phyloP scores from a whole-genome alignment of 1,140 invertebrate species.

The Aradophagus sp. region DNA sequence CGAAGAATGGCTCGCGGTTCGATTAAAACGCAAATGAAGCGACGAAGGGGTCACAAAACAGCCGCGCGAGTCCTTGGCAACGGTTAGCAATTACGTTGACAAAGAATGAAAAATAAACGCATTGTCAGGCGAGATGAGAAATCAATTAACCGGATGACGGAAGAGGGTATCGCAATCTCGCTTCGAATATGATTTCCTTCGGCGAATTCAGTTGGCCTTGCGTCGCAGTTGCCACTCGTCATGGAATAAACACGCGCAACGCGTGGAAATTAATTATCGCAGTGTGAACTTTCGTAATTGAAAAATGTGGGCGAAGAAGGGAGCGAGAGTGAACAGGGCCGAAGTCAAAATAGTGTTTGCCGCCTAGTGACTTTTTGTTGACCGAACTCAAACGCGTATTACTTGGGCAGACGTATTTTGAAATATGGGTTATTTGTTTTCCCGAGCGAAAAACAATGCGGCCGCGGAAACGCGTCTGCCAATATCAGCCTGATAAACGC shows the following conservation, averaged over 20 bases:
- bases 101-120: slow-evolving; percentile 38
- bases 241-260: slow-evolving; percentile 35
- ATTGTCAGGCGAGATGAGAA: slow-evolving; percentile 41
- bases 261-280: slow-evolving; percentile 42
- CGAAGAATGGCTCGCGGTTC: slow-evolving; percentile 12
- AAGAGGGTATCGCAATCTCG: slow-evolving; percentile 17
- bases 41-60: not conserved
- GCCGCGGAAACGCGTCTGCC: slow-evolving; percentile 1
- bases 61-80: slow-evolving; percentile 7
- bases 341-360: slow-evolving; percentile 7
- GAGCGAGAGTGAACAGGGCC: slow-evolving; percentile 16
- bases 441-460: slow-evolving; percentile 1
- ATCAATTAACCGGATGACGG: slow-evolving; percentile 36
- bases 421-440: too few species aligned
- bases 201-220: slow-evolving; percentile 11
- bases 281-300: slow-evolving; percentile 14
- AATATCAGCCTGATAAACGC: too few species aligned
- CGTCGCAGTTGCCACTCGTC: slow-evolving; percentile 19
- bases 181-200: slow-evolving; percentile 33
- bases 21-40: slow-evolving; percentile 36
- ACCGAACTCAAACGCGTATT: too few species aligned
- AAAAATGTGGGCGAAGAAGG: too few species aligned
- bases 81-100: slow-evolving; percentile 5
- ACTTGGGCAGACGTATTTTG: too few species aligned
- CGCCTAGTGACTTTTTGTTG: slow-evolving; percentile 4